These are phyloP conservation scores for Pinctada fucata DNA, from an alignment of 2,888 invertebrate genomes.

Conservation along the genomic window DNA sequence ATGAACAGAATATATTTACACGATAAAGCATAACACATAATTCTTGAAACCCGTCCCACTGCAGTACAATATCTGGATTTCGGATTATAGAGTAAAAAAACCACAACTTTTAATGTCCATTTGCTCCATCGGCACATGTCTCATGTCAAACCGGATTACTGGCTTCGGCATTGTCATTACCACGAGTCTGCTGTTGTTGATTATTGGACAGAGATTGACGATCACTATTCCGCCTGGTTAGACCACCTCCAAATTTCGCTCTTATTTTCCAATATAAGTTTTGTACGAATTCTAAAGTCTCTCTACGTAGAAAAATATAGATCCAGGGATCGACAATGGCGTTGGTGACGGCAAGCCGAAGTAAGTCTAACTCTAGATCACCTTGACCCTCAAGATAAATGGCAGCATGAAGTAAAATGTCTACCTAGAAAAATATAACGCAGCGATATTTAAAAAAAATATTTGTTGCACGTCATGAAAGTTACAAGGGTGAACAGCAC, in stretches of 20 bases:
- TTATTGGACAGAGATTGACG: background rate
- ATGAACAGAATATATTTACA: no score
- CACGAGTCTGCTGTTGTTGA: no score
- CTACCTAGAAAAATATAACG: background rate
- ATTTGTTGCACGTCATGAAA: background rate
- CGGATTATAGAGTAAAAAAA: no score
- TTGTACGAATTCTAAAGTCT: background rate
- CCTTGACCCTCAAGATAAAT: background rate
- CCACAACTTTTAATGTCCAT: no score
- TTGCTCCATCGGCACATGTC: no score
- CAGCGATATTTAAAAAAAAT: background rate
- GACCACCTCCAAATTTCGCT: background rate
- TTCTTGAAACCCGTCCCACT: no score
- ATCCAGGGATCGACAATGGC: slow-evolving; percentile 14
- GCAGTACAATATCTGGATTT: no score
- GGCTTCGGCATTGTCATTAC: no score
- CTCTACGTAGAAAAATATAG: slow-evolving; percentile 7
- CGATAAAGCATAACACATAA: no score
- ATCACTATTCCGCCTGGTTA: background rate
- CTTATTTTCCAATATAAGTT: background rate
- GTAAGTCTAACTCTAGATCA: background rate
- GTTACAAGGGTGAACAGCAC: no score
- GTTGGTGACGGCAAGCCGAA: slow-evolving; percentile 4
- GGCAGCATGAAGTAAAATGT: background rate
- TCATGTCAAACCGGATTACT: no score